phyloP scores from a whole-genome alignment of 2,888 invertebrate genomes.

The Mayetiola destructor region DNA sequence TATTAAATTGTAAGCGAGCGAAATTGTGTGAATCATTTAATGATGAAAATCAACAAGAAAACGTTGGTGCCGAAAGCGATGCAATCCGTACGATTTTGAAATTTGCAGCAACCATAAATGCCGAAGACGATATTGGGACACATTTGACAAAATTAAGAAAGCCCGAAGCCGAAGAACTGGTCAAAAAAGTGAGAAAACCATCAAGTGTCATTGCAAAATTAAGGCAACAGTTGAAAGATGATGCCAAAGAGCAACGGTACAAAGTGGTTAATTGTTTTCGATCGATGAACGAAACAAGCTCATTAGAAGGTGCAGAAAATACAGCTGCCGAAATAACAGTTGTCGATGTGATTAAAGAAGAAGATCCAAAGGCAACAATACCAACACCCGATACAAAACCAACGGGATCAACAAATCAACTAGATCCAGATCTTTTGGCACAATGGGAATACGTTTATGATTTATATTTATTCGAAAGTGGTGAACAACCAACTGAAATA shows the following conservation, averaged over 20 bases:
- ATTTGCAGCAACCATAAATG: background rate
- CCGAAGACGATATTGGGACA: slow-evolving; percentile 31
- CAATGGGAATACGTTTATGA: slow-evolving; percentile 39
- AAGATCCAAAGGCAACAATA: slow-evolving; percentile 30
- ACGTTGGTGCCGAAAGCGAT: background rate
- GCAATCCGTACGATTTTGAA: background rate
- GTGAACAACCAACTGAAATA: slow-evolving; percentile 36
- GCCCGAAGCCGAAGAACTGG: slow-evolving; percentile 35
- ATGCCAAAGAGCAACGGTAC: slow-evolving; percentile 40
- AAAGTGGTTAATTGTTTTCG: slow-evolving; percentile 45
- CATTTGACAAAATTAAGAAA: slow-evolving; percentile 37
- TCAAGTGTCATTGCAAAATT: slow-evolving; percentile 28
- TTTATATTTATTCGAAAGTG: slow-evolving; percentile 41
- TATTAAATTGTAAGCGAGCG: slow-evolving; percentile 54
- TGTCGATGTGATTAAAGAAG: slow-evolving; percentile 42
- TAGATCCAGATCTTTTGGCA: background rate
- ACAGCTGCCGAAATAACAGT: slow-evolving; percentile 34
- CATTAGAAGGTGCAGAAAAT: slow-evolving; percentile 17
- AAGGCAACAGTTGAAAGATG: slow-evolving; percentile 34
- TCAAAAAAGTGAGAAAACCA: slow-evolving; percentile 36
- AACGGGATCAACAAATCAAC: no score
- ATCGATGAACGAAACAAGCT: slow-evolving; percentile 14
- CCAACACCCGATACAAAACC: background rate
- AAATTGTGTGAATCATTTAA: slow-evolving; percentile 39
- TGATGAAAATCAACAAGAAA: slow-evolving; percentile 21